Evolutionary conservation across 2,113 vertebrate species (phyloP).

Genomic region (Gorilla gorilla): DNA sequence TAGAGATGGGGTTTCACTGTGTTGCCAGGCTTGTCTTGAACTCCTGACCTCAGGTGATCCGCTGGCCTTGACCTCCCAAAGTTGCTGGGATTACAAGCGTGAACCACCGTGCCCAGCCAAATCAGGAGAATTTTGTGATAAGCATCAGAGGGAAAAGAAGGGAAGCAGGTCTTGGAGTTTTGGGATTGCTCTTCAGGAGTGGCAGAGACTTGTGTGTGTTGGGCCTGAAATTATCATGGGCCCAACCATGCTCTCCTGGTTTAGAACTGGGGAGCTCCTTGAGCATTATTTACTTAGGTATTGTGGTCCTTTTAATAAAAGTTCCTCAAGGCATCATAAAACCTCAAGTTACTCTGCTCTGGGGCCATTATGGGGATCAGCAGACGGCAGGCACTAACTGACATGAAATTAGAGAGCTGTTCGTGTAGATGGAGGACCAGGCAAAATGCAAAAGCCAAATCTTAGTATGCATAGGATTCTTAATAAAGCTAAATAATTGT

Average conservation of each 20-base stretch:
- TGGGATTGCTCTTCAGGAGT: fast-evolving
- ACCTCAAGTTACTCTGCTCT: neutral
- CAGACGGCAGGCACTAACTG: neutral
- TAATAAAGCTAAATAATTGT: neutral
- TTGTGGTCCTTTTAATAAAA: neutral
- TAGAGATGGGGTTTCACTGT: no score
- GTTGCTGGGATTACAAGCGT: no score
- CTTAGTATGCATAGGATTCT: fast-evolving
- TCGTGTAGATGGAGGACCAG: neutral
- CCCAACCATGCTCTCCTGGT: fast-evolving
- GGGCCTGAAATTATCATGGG: neutral
- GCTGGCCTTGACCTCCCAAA: no score
- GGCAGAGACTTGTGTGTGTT: fast-evolving
- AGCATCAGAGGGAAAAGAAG: no score
- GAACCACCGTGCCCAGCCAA: no score
- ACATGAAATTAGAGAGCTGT: neutral
- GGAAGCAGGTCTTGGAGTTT: no score
- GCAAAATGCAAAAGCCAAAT: neutral
- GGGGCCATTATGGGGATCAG: neutral
- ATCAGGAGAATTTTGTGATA: neutral
- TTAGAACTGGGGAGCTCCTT: fast-evolving
- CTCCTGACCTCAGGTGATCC: no score
- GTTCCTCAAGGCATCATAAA: neutral
- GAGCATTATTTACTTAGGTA: neutral
- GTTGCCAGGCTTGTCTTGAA: no score